Evolutionary conservation across 2,113 vertebrate genomes (phyloP).

Genomic region (Ahaetulla prasina): DNA sequence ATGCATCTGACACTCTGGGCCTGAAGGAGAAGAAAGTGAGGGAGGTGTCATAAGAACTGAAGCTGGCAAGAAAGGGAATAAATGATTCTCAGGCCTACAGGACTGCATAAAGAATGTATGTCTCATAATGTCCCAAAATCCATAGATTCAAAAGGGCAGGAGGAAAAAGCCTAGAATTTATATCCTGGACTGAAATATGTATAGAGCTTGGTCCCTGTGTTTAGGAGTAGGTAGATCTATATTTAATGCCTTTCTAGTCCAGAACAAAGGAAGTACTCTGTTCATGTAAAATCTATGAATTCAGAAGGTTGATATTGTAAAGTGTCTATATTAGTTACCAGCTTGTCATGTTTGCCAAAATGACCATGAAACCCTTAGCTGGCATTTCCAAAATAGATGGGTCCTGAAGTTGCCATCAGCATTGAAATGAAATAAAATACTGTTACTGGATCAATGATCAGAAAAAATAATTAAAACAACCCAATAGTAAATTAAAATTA

Average conservation of each 20-base stretch:
- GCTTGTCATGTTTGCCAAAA: background rate
- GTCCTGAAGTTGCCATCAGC: background rate
- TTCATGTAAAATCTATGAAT: background rate
- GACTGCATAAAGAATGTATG: background rate
- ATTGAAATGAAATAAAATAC: background rate
- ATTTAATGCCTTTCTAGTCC: background rate
- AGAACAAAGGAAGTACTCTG: background rate
- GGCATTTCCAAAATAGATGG: background rate
- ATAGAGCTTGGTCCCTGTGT: background rate
- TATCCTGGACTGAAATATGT: background rate
- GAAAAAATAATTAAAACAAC: background rate
- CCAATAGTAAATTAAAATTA: background rate
- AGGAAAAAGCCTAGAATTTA: background rate
- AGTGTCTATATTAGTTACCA: background rate
- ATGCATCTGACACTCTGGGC: background rate
- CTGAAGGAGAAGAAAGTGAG: background rate
- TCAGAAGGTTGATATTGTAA: background rate
- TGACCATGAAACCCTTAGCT: background rate
- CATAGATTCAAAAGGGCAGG: background rate
- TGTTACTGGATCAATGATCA: background rate
- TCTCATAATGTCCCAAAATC: background rate
- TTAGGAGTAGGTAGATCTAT: background rate
- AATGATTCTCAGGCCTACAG: background rate
- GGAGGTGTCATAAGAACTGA: background rate
- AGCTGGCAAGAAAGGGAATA: background rate